Percentiles rank a stretch among this genome's conserved stretches.
phyloP scores from a whole-genome alignment of 2,797 vertebrate genomes.

The Darevskia nairensis region DNA sequence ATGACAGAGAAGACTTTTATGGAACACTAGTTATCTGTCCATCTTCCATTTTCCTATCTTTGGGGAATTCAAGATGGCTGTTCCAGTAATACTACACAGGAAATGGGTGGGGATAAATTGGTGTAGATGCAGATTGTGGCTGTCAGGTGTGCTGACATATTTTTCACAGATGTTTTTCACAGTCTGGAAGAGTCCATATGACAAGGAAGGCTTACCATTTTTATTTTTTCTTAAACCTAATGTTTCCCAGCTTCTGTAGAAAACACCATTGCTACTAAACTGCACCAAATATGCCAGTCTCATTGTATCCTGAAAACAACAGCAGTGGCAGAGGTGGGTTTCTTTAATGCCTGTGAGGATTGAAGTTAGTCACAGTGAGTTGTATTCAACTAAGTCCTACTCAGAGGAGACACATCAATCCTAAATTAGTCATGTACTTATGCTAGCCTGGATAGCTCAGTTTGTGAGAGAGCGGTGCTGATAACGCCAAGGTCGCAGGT shows the following conservation, averaged over 20 bases:
- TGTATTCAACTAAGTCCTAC: too few species aligned
- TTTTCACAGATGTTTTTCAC: too few species aligned
- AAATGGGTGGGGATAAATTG: neutral
- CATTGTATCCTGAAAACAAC: conserved; percentile 22
- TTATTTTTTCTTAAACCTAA: neutral
- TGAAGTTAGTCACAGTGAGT: too few species aligned
- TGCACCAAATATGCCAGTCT: conserved; percentile 26
- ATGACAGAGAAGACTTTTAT: too few species aligned
- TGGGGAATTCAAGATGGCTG: neutral
- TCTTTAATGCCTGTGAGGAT: neutral
- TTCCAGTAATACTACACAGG: neutral
- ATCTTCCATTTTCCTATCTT: neutral
- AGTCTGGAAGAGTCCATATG: neutral
- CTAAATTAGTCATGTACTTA: too few species aligned
- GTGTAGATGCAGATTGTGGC: neutral
- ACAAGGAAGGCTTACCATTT: neutral
- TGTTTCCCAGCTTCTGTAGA: conserved; percentile 64
- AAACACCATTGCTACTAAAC: conserved; percentile 36
- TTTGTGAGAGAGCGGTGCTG: too few species aligned
- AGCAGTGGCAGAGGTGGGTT: conserved; percentile 19
- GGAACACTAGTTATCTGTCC: too few species aligned
- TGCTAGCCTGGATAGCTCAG: too few species aligned
- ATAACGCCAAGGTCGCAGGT: too few species aligned
- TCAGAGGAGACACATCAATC: too few species aligned
- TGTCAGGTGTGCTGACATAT: too few species aligned